phyloP scores from a whole-genome alignment of 2,113 vertebrate genomes.

The Anarrhichthys ocellatus region DNA sequence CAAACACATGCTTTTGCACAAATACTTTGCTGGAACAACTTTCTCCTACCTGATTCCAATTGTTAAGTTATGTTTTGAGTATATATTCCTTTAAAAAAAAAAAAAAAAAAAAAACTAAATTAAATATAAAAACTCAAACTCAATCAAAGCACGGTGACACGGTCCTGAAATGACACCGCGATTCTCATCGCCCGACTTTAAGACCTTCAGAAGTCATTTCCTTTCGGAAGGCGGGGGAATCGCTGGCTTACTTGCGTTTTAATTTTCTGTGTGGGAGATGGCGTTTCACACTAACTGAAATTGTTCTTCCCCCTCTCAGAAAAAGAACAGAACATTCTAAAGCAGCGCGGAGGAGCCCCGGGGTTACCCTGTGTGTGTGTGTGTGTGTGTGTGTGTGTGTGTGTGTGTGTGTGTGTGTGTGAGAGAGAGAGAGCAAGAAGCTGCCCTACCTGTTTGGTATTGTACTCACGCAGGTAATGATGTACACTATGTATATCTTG shows the following conservation, averaged over 20 bases:
- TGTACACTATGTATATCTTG: not conserved
- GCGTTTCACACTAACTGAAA: conserved; percentile 25
- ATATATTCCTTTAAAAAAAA: not conserved
- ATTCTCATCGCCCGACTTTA: not conserved
- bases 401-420: conserved; percentile 12
- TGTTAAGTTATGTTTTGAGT: not conserved
- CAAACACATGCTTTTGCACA: not conserved
- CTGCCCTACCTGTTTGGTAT: not conserved
- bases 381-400: conserved; percentile 14
- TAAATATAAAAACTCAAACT: not conserved
- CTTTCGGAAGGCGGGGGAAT: not conserved
- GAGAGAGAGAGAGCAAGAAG: not conserved
- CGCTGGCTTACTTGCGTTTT: not conserved
- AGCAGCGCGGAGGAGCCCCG: not conserved
- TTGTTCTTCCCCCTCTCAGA: conserved; percentile 1
- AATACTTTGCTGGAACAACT: too few species aligned
- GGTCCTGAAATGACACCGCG: not conserved
- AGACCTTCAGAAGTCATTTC: conserved; percentile 6
- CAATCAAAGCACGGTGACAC: not conserved
- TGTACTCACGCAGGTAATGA: not conserved
- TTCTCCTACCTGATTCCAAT: too few species aligned
- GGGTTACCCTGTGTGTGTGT: not conserved
- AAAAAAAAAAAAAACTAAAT: too few species aligned
- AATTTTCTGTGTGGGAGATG: conserved; percentile 7
- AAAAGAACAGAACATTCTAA: conserved; percentile 53